These are phyloP conservation scores for Chiloscyllium plagiosum DNA, from an alignment of 2,113 vertebrate species.

Conservation along the genomic window DNA sequence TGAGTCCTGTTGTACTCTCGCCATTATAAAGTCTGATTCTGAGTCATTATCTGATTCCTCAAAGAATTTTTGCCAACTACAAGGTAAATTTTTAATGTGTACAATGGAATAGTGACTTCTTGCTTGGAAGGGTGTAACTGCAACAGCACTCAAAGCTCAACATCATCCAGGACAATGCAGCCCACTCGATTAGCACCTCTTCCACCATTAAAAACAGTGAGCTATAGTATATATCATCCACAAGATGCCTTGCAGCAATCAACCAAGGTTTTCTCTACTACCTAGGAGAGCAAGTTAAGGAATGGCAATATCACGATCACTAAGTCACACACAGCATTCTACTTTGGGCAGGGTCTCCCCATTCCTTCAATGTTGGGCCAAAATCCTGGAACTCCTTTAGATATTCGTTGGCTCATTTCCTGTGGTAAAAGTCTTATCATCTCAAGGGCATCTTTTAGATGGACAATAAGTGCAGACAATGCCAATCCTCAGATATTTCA, in stretches of 20 bases:
- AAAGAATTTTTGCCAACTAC: neutral
- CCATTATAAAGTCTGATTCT: no score
- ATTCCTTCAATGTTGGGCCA: no score
- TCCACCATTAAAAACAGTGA: neutral
- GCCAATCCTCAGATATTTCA: neutral
- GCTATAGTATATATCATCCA: neutral
- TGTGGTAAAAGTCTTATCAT: no score
- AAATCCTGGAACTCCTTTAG: no score
- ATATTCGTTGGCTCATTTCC: no score
- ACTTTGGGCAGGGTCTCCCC: no score
- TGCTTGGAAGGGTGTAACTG: neutral
- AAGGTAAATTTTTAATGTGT: neutral
- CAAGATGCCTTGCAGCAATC: neutral
- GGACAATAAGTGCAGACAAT: neutral
- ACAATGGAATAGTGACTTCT: neutral
- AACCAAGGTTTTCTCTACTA: neutral
- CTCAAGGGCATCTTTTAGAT: neutral
- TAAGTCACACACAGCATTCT: no score
- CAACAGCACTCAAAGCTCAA: neutral
- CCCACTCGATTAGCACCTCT: neutral
- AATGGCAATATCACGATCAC: no score
- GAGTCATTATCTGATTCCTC: no score
- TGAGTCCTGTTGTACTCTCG: no score
- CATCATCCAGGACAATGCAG: neutral
- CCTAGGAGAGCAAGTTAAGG: no score